Evolutionary conservation across 1,140 invertebrate genomes (phyloP), one percentile per base, ranked within the genome.

Genomic region (Aphaenogaster floridana): DNA sequence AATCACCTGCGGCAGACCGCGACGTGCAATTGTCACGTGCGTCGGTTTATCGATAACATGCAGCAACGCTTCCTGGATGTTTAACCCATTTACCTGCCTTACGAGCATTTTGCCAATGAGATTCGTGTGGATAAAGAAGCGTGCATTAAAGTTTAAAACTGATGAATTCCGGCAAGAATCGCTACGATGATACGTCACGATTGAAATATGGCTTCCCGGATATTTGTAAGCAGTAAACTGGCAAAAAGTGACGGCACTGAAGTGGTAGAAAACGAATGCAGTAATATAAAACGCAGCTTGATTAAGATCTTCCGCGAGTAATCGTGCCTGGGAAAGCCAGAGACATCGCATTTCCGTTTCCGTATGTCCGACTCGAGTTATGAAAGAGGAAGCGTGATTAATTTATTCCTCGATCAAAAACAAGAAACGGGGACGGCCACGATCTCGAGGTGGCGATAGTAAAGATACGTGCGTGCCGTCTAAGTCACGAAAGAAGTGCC

Each of bases 31-130:
- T 88, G 87, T 91, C 88, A 91, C 88, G 77, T 89, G 88, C 45
- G 28, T 21, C 34, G 28, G 48, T 80, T 87, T 91, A 91, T 91
- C 89, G 69, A 76, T 86, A 87, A 21, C 34, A 36, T 45, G 69
- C 88, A 87, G 90, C 92, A 69, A 89, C 72, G 69, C 77, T 93
- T 93, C 91, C 91, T 91, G 88, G 83, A 91, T 85, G 61, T 88
- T 28, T 93, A 93, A 93, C 91, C 92, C 88, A 93, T 93, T 93
- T 93, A 91, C 79, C n/a, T 28, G 45, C 4, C 13, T 61, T 15
- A 28, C 48, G 48, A 79, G n/a, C 76, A 39, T 45, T 52, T 78
- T 6, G 57, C 52, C 54, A 85, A 64, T 63, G 36, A 68, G 61
- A 84, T 84, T 64, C 63, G 21, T n/a, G 48, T 68, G 13, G 78